Conservation (phyloP, 2,797 vertebrate genomes). For the Parauchenoglanis ngamensis region DNA sequence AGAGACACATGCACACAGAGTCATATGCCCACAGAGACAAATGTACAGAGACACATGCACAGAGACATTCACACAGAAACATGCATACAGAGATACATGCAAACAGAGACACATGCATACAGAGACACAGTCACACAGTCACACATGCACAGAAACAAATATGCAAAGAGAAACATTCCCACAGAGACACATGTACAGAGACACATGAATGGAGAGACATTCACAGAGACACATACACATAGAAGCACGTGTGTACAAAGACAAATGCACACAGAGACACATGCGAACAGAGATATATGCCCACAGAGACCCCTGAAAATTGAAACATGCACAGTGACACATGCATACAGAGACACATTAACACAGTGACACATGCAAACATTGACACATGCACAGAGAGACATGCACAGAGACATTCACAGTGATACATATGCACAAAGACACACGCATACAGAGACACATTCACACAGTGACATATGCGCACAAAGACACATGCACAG, state of each 20-base stretch:
- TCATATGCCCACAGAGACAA: neutral
- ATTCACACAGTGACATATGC: neutral
- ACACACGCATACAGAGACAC: no score
- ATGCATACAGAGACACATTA: neutral
- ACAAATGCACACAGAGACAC: neutral
- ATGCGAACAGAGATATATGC: neutral
- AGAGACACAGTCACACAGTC: neutral
- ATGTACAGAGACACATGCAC: neutral
- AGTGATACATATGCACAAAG: neutral
- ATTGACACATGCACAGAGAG: neutral
- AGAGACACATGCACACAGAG: neutral
- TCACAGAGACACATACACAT: neutral
- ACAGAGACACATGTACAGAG: neutral
- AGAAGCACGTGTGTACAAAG: neutral
- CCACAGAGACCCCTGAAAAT: neutral
- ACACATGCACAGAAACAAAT: neutral
- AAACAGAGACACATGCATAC: neutral
- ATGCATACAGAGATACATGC: neutral
- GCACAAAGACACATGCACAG: neutral
- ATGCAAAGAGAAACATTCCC: neutral
- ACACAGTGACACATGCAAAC: neutral
- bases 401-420: neutral
- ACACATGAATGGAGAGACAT: no score
- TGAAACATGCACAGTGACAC: neutral
- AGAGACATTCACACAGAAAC: neutral